Evolutionary conservation across 2,113 vertebrate species (phyloP).

Genomic region (Plestiodon gilberti): DNA sequence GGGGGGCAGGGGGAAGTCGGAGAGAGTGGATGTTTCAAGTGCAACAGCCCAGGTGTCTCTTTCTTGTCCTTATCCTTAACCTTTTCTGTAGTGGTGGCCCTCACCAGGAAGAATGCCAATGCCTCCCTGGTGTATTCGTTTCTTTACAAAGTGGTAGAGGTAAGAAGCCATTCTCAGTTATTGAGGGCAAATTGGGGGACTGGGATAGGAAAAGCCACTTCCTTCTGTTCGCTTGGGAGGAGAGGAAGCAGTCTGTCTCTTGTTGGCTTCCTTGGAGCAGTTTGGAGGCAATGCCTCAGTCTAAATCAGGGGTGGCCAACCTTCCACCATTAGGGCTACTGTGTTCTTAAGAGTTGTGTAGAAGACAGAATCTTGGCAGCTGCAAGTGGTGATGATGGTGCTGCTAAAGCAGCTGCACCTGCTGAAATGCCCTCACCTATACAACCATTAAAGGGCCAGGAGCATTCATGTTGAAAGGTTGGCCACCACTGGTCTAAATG

Average conservation of each 20-base stretch:
- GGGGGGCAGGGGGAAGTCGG: not conserved
- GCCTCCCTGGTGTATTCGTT: conserved; percentile 91
- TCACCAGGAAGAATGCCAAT: conserved; percentile 91
- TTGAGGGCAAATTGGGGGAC: not conserved
- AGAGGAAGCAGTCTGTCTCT: not conserved
- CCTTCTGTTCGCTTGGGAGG: not conserved
- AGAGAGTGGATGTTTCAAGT: too few relatives aligned
- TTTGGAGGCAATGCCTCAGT: not conserved
- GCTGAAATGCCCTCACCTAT: too few relatives aligned
- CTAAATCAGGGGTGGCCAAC: too few relatives aligned
- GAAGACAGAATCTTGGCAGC: too few relatives aligned
- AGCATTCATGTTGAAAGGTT: too few relatives aligned
- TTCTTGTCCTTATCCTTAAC: conserved; percentile 74
- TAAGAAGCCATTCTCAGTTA: conserved; percentile 60
- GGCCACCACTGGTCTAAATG: not conserved
- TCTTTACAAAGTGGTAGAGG: conserved; percentile 94
- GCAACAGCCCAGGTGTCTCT: not conserved
- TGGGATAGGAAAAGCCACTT: too few relatives aligned
- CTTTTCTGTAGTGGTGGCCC: conserved; percentile 84
- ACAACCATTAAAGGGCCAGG: too few relatives aligned
- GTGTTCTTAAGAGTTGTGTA: too few relatives aligned
- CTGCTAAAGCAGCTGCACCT: too few relatives aligned
- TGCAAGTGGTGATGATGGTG: too few relatives aligned
- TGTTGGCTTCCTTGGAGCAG: not conserved
- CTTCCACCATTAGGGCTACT: too few relatives aligned